These are phyloP conservation scores for Gonatopus flavifemur DNA, from an alignment of 1,140 invertebrate genomes.

Conservation along the genomic window DNA sequence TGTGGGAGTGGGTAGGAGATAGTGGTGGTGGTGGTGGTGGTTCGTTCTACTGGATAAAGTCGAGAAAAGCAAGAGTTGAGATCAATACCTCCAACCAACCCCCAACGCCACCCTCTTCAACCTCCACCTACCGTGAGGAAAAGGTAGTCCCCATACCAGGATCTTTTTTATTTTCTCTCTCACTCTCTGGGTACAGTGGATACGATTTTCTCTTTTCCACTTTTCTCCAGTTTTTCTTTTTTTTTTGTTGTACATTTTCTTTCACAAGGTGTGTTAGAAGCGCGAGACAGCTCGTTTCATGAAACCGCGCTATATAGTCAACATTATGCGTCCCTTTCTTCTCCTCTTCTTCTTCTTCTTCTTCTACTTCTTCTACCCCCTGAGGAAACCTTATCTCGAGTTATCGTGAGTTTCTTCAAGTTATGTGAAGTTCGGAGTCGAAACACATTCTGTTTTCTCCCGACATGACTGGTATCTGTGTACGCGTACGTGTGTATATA, in stretches of 20 bases:
- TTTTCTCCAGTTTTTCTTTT: constrained; percentile 16
- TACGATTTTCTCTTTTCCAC: constrained; percentile 9
- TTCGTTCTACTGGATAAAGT: constrained; percentile 45
- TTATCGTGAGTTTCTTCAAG: constrained; percentile 20
- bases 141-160: constrained; percentile 34
- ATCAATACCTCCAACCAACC: constrained; percentile 44
- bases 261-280: constrained; percentile 7
- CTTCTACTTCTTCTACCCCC: no score
- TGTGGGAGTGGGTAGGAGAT: background rate
- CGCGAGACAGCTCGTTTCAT: constrained; percentile 10
- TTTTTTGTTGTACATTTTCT: constrained; percentile 2
- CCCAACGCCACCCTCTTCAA: constrained; percentile 26
- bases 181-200: constrained; percentile 18
- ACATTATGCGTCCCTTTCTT: no score
- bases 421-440: constrained; percentile 6
- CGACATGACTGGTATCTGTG: no score
- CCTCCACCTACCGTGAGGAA: constrained; percentile 26
- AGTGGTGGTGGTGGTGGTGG: constrained; percentile 25
- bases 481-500: no score
- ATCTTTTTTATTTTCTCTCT: no score
- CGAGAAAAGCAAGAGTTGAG: constrained; percentile 50
- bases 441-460: constrained; percentile 16
- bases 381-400: constrained; percentile 22
- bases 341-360: no score
- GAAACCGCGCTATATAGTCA: no score